Conservation (phyloP, 2,888 invertebrate genomes). For the Volucella inflata region DNA sequence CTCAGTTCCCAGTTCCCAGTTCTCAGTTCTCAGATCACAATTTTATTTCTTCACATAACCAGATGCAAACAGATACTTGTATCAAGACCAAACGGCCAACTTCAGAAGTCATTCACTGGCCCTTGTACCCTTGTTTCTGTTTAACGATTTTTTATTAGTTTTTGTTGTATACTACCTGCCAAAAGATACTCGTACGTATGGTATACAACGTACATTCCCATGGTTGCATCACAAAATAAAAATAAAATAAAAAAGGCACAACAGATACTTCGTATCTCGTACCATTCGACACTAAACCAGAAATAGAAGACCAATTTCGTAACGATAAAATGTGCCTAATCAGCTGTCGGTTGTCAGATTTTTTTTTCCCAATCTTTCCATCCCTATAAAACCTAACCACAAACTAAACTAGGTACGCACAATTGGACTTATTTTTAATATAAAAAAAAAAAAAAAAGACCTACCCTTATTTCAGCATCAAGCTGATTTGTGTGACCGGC, state of each 20-base stretch:
- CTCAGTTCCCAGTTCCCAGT: neutral
- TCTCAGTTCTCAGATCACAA: conserved; percentile 12
- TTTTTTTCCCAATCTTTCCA: no score
- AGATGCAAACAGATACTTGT: conserved; percentile 16
- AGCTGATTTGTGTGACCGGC: conserved; percentile 92
- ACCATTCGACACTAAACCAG: no score
- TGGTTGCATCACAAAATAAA: neutral
- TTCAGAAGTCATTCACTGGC: conserved; percentile 15
- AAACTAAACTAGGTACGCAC: neutral
- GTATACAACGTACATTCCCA: conserved; percentile 8
- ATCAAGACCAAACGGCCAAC: neutral
- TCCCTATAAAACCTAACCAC: no score
- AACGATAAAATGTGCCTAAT: no score
- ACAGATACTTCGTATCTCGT: no score
- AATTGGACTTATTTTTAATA: neutral
- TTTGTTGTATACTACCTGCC: conserved; percentile 52
- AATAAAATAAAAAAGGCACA: neutral
- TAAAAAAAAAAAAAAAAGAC: conserved; percentile 74
- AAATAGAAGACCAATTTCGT: no score
- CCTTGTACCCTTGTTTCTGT: conserved; percentile 25
- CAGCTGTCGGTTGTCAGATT: no score
- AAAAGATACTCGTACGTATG: conserved; percentile 41
- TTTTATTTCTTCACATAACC: neutral
- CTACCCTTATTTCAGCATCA: conserved; percentile 92
- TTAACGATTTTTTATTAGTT: conserved; percentile 18